Percentiles rank a stretch among this genome's conserved stretches.
phyloP scores from a whole-genome alignment of 2,113 vertebrate species.

The Crocuta crocuta region DNA sequence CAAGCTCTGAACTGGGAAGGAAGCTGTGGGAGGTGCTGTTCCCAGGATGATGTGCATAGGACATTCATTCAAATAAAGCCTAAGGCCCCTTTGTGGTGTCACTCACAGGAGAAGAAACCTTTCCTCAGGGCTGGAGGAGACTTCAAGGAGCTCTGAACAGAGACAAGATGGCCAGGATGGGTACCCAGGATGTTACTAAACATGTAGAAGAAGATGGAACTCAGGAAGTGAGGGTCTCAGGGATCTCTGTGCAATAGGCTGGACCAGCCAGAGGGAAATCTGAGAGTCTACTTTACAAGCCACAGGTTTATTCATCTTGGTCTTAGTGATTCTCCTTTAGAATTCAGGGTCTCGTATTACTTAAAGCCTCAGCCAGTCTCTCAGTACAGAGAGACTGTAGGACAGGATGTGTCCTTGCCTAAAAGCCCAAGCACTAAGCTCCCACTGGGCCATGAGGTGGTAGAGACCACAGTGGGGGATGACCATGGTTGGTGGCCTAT shows the following conservation, averaged over 20 bases:
- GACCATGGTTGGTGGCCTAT: background rate
- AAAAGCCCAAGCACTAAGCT: background rate
- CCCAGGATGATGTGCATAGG: background rate
- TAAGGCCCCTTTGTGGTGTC: background rate
- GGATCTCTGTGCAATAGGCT: background rate
- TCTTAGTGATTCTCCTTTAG: conserved; percentile 8
- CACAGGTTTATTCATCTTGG: background rate
- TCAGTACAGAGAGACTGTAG: background rate
- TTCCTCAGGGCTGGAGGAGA: background rate
- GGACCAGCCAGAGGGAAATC: background rate
- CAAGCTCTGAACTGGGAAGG: background rate
- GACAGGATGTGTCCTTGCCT: background rate
- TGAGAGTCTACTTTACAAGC: background rate
- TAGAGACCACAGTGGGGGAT: background rate
- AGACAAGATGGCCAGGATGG: background rate
- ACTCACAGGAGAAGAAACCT: background rate
- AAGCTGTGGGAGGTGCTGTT: background rate
- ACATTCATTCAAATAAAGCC: background rate
- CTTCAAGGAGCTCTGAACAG: background rate
- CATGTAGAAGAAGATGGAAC: background rate
- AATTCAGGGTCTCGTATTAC: background rate
- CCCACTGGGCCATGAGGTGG: background rate
- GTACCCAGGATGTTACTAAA: background rate
- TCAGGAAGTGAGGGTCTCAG: background rate
- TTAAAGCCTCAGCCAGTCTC: background rate